phyloP scores from a whole-genome alignment of 1,140 invertebrate genomes.

The Lysiphlebus fabarum region DNA sequence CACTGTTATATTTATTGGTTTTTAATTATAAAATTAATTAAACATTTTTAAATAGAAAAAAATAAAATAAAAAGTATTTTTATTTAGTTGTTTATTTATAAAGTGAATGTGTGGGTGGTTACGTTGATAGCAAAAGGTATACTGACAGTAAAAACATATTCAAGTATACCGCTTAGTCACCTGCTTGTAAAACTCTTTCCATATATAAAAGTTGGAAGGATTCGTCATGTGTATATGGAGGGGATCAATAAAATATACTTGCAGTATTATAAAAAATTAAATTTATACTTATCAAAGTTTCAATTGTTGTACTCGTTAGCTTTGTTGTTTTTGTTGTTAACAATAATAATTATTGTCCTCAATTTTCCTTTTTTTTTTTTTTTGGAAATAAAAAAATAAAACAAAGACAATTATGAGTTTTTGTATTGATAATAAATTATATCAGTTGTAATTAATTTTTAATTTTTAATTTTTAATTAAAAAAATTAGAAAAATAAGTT shows the following conservation, averaged over 20 bases:
- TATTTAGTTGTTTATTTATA: conserved; percentile 14
- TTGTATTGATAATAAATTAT: too few relatives aligned
- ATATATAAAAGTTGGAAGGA: conserved; percentile 29
- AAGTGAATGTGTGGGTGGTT: conserved; percentile 32
- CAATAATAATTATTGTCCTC: background rate
- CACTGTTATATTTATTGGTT: background rate
- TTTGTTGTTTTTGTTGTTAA: background rate
- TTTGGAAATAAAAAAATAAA: too few relatives aligned
- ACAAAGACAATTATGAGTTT: too few relatives aligned
- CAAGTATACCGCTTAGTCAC: conserved; percentile 37
- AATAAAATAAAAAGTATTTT: background rate
- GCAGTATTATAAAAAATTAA: conserved; percentile 20
- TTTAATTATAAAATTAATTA: background rate
- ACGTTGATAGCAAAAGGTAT: conserved; percentile 43
- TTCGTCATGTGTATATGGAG: conserved; percentile 40
- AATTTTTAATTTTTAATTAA: too few relatives aligned
- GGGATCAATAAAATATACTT: conserved; percentile 25
- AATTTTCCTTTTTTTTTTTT: background rate
- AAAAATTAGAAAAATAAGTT: too few relatives aligned
- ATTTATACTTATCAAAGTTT: background rate
- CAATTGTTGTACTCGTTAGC: background rate
- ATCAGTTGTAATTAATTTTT: too few relatives aligned
- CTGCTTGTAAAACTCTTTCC: conserved; percentile 48
- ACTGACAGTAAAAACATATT: conserved; percentile 44
- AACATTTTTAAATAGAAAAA: background rate